Percentiles rank a stretch among this genome's conserved stretches.
phyloP scores from a whole-genome alignment of 2,113 vertebrate genomes.

The Oriolus oriolus region DNA sequence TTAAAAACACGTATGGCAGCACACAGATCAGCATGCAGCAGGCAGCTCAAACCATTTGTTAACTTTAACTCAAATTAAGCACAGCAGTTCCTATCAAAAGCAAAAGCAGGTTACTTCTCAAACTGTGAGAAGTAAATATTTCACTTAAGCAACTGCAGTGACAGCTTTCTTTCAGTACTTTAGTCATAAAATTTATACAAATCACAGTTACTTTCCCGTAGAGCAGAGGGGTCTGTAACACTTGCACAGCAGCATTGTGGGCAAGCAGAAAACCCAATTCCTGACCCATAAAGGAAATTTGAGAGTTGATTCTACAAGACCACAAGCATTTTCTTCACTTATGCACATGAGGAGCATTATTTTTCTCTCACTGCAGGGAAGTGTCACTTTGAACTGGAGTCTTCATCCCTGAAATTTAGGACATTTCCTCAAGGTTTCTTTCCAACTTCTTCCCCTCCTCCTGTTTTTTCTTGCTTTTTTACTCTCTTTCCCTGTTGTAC shows the following conservation, averaged over 20 bases:
- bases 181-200: neutral
- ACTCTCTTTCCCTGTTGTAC: neutral
- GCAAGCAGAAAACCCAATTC: slow-evolving; percentile 28
- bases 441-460: neutral
- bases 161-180: neutral
- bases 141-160: neutral
- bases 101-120: slow-evolving; percentile 23
- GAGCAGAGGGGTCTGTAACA: neutral
- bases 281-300: neutral
- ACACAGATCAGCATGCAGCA: neutral
- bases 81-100: neutral
- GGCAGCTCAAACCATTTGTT: neutral
- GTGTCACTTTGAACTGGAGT: neutral
- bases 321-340: neutral
- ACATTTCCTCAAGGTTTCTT: neutral
- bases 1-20: neutral
- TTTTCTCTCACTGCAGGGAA: neutral
- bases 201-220: neutral
- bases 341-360: neutral
- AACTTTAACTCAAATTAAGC: neutral
- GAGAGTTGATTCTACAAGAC: neutral
- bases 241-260: neutral
- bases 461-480: neutral
- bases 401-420: neutral
- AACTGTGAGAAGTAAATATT: slow-evolving; percentile 49